These are phyloP conservation scores for Menura novaehollandiae DNA, from an alignment of 2,113 vertebrate species.

Conservation along the genomic window DNA sequence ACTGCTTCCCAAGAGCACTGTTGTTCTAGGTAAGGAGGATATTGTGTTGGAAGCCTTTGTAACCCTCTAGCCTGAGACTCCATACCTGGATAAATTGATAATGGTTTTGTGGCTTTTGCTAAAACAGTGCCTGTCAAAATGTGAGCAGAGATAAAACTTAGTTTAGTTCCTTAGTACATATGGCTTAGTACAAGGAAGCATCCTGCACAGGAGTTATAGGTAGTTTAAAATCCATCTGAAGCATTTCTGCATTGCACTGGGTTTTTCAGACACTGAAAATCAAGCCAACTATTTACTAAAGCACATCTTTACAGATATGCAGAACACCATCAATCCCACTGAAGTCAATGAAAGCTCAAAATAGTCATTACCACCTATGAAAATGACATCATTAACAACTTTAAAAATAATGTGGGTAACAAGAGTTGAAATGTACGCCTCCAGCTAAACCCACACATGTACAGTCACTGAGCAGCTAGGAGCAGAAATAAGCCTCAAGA, in stretches of 20 bases:
- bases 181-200: neutral
- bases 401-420: neutral
- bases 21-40: neutral
- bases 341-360: neutral
- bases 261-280: neutral
- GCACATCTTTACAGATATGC: neutral
- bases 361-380: neutral
- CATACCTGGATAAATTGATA: neutral
- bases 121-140: neutral
- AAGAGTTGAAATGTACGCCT: neutral
- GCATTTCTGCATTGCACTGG: neutral
- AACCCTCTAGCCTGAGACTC: neutral
- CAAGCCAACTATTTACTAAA: neutral
- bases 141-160: neutral
- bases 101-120: neutral
- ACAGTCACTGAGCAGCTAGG: neutral
- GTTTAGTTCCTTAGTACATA: neutral
- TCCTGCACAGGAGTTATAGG: neutral
- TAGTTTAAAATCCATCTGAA: neutral
- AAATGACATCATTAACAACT: neutral
- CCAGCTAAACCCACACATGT: neutral
- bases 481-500: neutral
- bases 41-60: neutral
- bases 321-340: neutral
- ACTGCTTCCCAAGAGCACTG: neutral